These are phyloP conservation scores for Anolis apletophallus DNA, from an alignment of 2,797 vertebrate genomes.

Conservation along the genomic window DNA sequence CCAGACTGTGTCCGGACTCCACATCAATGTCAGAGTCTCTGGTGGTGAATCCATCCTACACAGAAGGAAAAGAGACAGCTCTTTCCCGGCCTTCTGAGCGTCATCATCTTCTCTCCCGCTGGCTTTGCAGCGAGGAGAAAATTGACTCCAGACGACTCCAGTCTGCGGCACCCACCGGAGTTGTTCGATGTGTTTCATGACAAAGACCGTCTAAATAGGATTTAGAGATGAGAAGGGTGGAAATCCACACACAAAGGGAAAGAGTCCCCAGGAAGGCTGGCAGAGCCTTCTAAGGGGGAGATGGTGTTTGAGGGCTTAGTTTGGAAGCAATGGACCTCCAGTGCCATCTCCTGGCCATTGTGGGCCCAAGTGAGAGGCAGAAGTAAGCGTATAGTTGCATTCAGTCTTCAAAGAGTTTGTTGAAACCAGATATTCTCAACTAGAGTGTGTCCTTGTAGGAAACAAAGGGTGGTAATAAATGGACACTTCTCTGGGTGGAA, in stretches of 20 bases:
- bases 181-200: background rate
- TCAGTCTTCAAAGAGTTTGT: background rate
- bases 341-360: slow-evolving; percentile 48
- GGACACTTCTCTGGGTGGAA: no score
- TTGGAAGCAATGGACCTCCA: background rate
- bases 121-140: background rate
- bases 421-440: no score
- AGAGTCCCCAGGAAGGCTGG: background rate
- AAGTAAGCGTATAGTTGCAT: background rate
- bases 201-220: background rate
- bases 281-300: background rate
- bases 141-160: accelerated
- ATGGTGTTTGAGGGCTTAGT: accelerated
- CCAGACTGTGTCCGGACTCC: no score
- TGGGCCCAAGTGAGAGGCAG: accelerated
- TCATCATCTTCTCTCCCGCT: background rate
- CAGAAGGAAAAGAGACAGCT: background rate
- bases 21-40: background rate
- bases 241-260: background rate
- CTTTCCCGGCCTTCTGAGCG: accelerated
- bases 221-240: background rate
- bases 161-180: background rate
- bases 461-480: no score
- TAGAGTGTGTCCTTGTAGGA: no score
- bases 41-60: accelerated